Conservation (phyloP, 2,888 invertebrate species). For the Caradrina kadenii region DNA sequence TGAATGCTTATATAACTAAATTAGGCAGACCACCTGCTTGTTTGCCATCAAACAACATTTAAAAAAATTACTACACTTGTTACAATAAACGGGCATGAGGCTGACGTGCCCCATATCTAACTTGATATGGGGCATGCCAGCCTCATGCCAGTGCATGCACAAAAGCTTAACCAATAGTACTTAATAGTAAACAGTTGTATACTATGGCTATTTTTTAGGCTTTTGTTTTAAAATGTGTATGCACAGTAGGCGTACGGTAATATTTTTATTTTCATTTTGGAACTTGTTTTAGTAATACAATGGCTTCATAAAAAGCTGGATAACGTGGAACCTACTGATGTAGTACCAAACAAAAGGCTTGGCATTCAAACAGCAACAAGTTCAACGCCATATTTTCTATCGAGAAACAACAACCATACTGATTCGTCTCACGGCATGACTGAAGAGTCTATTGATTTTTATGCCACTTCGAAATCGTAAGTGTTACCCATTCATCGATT, state of each 20-base stretch:
- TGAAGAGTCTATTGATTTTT: conserved; percentile 86
- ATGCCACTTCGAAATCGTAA: conserved; percentile 85
- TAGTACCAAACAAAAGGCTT: conserved; percentile 63
- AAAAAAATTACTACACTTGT: too few species aligned
- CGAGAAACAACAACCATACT: conserved; percentile 72
- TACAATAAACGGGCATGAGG: too few species aligned
- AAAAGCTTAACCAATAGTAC: too few species aligned
- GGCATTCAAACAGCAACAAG: conserved; percentile 73
- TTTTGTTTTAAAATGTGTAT: too few species aligned
- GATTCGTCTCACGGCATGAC: conserved; percentile 75
- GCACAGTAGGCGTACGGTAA: too few species aligned
- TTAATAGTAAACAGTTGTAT: too few species aligned
- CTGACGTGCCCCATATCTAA: too few species aligned
- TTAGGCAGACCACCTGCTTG: background rate
- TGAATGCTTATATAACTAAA: background rate
- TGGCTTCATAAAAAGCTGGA: conserved; percentile 89
- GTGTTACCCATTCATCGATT: conserved; percentile 45
- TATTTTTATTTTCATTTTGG: background rate
- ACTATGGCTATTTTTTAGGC: too few species aligned
- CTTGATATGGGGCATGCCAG: too few species aligned
- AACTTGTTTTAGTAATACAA: conserved; percentile 83
- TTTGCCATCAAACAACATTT: background rate
- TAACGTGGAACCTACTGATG: conserved; percentile 69
- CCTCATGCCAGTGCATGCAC: too few species aligned
- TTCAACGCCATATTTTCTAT: conserved; percentile 83